phyloP scores from a whole-genome alignment of 2,113 vertebrate genomes.

The Thunnus thynnus region DNA sequence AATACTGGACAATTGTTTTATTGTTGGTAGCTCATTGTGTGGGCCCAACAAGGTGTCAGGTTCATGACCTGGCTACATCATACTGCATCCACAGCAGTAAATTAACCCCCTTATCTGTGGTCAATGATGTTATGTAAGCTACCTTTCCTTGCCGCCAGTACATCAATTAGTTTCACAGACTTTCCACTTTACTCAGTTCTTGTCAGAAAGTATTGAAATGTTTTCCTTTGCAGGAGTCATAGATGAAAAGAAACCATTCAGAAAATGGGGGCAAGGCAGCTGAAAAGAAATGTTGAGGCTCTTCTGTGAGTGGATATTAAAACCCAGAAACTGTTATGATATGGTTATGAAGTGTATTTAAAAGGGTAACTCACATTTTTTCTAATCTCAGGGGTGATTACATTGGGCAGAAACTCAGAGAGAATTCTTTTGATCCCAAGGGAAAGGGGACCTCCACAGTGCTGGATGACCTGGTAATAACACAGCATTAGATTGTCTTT shows the following conservation, averaged over 20 bases:
- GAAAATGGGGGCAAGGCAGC: constrained; percentile 86
- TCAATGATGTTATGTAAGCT: background rate
- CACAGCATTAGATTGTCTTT: background rate
- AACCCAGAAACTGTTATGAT: background rate
- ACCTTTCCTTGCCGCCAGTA: background rate
- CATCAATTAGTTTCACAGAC: background rate
- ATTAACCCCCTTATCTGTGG: background rate
- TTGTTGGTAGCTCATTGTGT: background rate
- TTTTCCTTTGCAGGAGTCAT: constrained; percentile 18
- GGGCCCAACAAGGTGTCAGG: constrained; percentile 16
- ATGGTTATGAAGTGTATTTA: background rate
- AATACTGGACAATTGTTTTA: background rate
- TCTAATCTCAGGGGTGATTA: constrained; percentile 87
- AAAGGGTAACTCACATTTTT: background rate
- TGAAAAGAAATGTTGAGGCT: constrained; percentile 87
- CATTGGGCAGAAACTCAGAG: constrained; percentile 88
- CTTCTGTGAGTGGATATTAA: constrained; percentile 86
- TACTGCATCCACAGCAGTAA: background rate
- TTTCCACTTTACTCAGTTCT: too few species aligned
- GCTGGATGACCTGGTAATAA: constrained; percentile 90
- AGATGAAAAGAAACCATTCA: background rate
- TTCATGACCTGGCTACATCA: constrained; percentile 20
- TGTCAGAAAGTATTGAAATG: background rate
- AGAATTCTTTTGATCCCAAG: constrained; percentile 90
- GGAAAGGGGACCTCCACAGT: constrained; percentile 83